Conservation (phyloP, 2,797 vertebrate genomes). For the Tadarida brasiliensis region DNA sequence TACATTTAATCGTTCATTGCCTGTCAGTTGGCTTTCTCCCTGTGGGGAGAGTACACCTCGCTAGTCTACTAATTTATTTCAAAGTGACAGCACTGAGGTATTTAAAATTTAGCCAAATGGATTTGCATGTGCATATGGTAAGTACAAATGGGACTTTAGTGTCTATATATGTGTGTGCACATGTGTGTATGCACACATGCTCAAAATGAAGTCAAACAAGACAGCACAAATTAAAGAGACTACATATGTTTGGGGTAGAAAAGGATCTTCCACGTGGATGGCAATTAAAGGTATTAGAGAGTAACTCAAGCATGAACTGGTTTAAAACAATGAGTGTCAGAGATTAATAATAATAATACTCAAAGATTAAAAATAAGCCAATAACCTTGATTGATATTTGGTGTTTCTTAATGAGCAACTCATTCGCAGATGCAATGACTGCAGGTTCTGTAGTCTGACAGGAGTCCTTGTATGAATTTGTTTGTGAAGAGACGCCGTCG, state of each 20-base stretch:
- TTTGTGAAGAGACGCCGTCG: not conserved
- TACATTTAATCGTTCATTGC: constrained; percentile 85
- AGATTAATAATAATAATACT: not conserved
- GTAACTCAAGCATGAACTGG: not conserved
- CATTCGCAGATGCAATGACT: not conserved
- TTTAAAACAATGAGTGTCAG: not conserved
- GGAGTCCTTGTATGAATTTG: not conserved
- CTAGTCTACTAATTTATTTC: constrained; percentile 85
- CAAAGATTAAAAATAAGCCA: not conserved
- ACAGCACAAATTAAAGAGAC: not conserved
- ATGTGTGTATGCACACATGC: not conserved
- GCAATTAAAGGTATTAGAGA: not conserved
- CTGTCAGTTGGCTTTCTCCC: constrained; percentile 84
- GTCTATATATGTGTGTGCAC: not conserved
- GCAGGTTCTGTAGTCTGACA: not conserved
- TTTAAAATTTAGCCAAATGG: constrained; percentile 46
- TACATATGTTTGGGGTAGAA: not conserved
- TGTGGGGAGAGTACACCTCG: constrained; percentile 86
- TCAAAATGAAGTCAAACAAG: not conserved
- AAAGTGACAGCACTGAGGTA: constrained; percentile 27
- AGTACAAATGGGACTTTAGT: not conserved
- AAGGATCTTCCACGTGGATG: not conserved
- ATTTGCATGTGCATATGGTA: not conserved
- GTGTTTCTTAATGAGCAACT: not conserved
- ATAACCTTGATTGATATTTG: not conserved